phyloP scores from a whole-genome alignment of 2,113 vertebrate species.

The Empidonax traillii region DNA sequence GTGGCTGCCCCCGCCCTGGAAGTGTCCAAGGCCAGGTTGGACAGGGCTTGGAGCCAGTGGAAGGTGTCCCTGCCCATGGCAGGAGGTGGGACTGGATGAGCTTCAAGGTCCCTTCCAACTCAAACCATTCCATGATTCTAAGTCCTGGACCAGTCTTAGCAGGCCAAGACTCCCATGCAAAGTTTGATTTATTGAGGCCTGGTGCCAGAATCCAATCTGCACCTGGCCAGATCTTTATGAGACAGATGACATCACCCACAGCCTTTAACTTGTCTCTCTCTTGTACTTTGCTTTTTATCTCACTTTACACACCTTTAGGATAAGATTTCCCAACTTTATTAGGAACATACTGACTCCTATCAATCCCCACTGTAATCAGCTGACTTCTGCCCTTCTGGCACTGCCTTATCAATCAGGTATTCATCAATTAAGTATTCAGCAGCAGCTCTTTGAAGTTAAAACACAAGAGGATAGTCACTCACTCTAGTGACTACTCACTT shows the following conservation, averaged over 20 bases:
- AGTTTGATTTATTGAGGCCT: not conserved
- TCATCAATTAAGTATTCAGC: not conserved
- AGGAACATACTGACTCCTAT: not conserved
- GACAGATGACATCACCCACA: not conserved
- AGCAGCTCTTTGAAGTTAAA: not conserved
- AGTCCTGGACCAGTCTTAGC: not conserved
- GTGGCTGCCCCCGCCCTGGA: not conserved
- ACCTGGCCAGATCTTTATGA: not conserved
- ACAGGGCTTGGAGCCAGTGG: fast-evolving
- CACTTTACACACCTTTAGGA: not conserved
- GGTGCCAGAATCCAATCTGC: not conserved
- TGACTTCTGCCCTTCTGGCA: not conserved
- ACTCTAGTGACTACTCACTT: not conserved
- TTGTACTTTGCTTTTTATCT: not conserved
- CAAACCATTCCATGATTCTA: not conserved
- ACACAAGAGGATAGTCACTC: not conserved
- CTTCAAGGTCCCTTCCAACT: not conserved
- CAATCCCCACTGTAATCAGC: not conserved
- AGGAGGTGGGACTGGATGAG: fast-evolving
- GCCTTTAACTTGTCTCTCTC: not conserved
- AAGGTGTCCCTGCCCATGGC: not conserved
- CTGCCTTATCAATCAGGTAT: not conserved
- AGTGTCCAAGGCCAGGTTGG: not conserved
- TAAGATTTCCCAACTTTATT: not conserved
- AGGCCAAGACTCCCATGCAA: not conserved